Evolutionary conservation across 2,888 invertebrate genomes (phyloP), one percentile per base, ranked within the genome.

Genomic region (Seira sanloemensis): DNA sequence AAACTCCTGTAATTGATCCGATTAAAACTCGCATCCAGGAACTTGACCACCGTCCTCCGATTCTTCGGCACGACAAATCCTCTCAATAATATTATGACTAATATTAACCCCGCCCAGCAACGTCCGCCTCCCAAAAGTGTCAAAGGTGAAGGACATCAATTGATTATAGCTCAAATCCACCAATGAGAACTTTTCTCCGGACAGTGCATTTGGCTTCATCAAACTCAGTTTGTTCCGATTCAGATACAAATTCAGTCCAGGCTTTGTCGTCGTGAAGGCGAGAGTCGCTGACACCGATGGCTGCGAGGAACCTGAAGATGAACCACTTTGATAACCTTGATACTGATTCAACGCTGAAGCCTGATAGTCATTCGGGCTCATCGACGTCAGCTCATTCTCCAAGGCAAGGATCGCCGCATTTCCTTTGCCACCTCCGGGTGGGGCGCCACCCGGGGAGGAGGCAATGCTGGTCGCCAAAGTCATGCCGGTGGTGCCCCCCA

Each of bases 31-130:
- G 97, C 91, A 91, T 95, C 94, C 58, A 97, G 91, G 79, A 88
- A 87, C 71, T 88, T 88, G 77, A 85, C 74, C 94, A 94, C 92
- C 96, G 97, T 91, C 96, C 96, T 90, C 95, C 95, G 77, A 19
- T 72, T 71, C 75, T 76, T 78, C 54, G 83, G 84, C 72, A 94
- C 94, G 84, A 96, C 94, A 88, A n/a, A 97, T 91, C 90, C 95
- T 95, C 24, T 94, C 93, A 86, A 97, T 93, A 54, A 93, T 92
- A 91, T 97, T 97, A 89, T 93, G 93, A 62, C 96, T 95, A 19
- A 97, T 91, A 90, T 97, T 96, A 74, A 97, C 91, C 90, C 95
- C 91, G 37, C 95, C 95, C 86, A 94, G 94, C 91, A 97, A 96
- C 2, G 96, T 95, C 90, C 95, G 94, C 86, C 95, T 94, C 88